Percentiles rank a stretch among this genome's conserved stretches.
Evolutionary conservation across 2,888 invertebrate genomes (phyloP).

Genomic region (Noctua comes): DNA sequence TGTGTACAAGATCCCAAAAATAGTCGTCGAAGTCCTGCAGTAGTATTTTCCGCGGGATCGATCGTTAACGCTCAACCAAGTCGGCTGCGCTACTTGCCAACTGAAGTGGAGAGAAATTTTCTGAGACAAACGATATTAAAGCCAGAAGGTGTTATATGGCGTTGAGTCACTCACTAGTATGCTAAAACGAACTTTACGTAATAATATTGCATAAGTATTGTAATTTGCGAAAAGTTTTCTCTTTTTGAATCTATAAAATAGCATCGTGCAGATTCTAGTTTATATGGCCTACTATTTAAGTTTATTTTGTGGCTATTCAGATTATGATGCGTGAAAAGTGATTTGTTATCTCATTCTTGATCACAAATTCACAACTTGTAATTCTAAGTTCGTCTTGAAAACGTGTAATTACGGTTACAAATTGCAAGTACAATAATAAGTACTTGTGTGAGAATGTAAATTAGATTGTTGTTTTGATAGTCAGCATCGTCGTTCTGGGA

Average conservation of each 20-base stretch:
- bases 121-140: slow-evolving; percentile 15
- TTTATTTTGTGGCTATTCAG: slow-evolving; percentile 9
- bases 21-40: neutral
- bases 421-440: slow-evolving; percentile 34
- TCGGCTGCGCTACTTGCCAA: neutral
- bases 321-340: slow-evolving; percentile 27
- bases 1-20: neutral
- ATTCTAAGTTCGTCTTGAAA: slow-evolving; percentile 29
- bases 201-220: slow-evolving; percentile 27
- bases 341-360: slow-evolving; percentile 32
- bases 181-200: slow-evolving; percentile 25
- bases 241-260: slow-evolving; percentile 27
- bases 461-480: slow-evolving; percentile 49
- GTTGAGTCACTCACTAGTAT: slow-evolving; percentile 19
- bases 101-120: slow-evolving; percentile 9
- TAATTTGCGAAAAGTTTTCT: slow-evolving; percentile 33
- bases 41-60: neutral
- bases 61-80: neutral
- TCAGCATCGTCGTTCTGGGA: slow-evolving; percentile 27
- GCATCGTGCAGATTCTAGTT: neutral
- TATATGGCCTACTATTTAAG: slow-evolving; percentile 6
- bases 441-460: slow-evolving; percentile 48
- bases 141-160: slow-evolving; percentile 14
- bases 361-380: slow-evolving; percentile 36
- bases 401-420: slow-evolving; percentile 52